Base-by-base conservation (phyloP, 2,888 invertebrate species). In the Lamproptera curius region DNA sequence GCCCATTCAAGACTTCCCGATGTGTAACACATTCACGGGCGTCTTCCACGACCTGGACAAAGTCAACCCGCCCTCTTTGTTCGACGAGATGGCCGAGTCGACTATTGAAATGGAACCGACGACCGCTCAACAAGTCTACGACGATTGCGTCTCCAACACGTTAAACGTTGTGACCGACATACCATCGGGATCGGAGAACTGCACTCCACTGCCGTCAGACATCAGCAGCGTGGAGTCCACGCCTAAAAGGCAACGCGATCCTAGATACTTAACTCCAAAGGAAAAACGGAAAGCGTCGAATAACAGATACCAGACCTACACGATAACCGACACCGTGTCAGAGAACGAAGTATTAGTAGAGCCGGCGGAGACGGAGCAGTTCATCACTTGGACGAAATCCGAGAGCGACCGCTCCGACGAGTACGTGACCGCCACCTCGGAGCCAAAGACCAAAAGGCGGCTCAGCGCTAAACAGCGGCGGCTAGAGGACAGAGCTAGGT, bases 231-330 rank as follows among this genome's bases (percentile, higher is more conserved):
- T 92, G 0, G 95, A 95, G 61, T 92, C 93, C 0, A 94, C 94
- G 0, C 94, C 94, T 0, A 93, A 92, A 57, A 92, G 90, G 61
- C 88, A 87, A 17, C 74, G 82, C 44, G 81, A 81, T 58, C 66
- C 77, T 1, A 73, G 80, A 35, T 86, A 81, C 42, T 65, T 94
- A 50, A 95, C 94, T 0, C 94, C 95, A 0, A 95, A 94, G 72
- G 94, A 95, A 67, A 92, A 92, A 63, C 84, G 95, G 33, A 91
- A 91, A 57, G 73, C 92, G 28, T 91, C 92, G 1, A 94, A 94
- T 67, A 95, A 96, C 61, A 90, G 96, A 51, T 95, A 92, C 68
- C 93, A 92, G 69, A 96, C 95, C 0, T 96, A 95, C 67, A 95
- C 94, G 0, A 94, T 95, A 33, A 92, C 91, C 0, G 92, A 91